phyloP scores from a whole-genome alignment of 2,888 invertebrate species.

The Spisula solida region DNA sequence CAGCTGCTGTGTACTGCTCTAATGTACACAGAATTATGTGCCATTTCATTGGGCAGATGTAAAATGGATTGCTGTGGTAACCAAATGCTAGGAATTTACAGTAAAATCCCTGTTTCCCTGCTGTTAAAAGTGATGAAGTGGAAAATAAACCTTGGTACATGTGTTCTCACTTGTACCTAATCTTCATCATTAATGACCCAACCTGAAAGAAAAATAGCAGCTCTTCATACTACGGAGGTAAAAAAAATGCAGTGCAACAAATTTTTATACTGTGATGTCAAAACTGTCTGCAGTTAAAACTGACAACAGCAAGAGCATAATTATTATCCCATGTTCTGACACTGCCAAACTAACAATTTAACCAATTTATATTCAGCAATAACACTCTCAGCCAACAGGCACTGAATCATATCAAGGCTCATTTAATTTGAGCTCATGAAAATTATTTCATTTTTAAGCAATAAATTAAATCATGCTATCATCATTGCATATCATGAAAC shows the following conservation, averaged over 20 bases:
- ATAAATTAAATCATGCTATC: neutral
- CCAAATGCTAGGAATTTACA: conserved; percentile 44
- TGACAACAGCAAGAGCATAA: neutral
- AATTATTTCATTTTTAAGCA: neutral
- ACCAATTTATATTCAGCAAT: neutral
- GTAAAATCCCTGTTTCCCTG: conserved; percentile 35
- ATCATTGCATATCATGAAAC: neutral
- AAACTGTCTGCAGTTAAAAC: neutral
- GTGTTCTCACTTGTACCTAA: conserved; percentile 45
- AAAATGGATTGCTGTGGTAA: conserved; percentile 56
- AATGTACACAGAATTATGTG: conserved; percentile 60
- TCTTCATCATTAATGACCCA: conserved; percentile 35
- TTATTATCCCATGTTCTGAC: conserved; percentile 26
- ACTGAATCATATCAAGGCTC: neutral
- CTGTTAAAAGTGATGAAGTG: conserved; percentile 58
- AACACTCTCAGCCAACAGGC: neutral
- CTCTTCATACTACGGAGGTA: neutral
- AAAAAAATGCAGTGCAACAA: neutral
- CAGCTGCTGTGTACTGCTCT: conserved; percentile 50
- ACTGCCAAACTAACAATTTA: neutral
- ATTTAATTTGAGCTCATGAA: neutral
- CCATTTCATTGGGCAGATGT: conserved; percentile 60
- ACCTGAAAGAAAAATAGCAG: conserved; percentile 17
- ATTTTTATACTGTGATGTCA: neutral
- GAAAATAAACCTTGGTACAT: conserved; percentile 57